A percentile compares a stretch with the other conserved stretches of the same genome.
These are phyloP conservation scores for Aleiodes alternator DNA, from an alignment of 2,888 invertebrate species.

Conservation along the genomic window DNA sequence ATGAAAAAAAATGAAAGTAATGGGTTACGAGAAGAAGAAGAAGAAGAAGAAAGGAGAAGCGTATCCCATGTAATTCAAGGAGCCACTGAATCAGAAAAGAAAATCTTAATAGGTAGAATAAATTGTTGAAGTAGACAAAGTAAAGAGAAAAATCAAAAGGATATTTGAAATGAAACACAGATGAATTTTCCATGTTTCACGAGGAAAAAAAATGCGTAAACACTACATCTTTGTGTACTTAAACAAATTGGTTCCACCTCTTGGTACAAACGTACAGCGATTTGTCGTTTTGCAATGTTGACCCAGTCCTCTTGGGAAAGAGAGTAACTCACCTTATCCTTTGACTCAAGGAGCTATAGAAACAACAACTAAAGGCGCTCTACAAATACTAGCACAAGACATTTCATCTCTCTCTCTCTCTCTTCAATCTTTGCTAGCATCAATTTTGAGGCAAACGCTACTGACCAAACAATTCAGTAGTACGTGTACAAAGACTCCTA, in stretches of 20 bases:
- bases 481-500: slow-evolving; percentile 33
- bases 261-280: background rate
- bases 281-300: slow-evolving; percentile 16
- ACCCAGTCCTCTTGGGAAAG: slow-evolving; percentile 3
- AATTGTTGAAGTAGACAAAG: slow-evolving; percentile 14
- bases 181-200: slow-evolving; percentile 5
- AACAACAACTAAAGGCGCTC: slow-evolving; percentile 9
- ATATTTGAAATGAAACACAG: slow-evolving; percentile 15
- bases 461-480: slow-evolving; percentile 32
- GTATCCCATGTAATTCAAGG: slow-evolving; percentile 16
- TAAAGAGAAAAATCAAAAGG: background rate
- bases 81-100: slow-evolving; percentile 29
- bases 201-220: background rate
- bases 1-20: background rate
- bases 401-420: slow-evolving; percentile 14
- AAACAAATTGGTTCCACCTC: slow-evolving; percentile 18
- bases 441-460: background rate
- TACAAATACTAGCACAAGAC: slow-evolving; percentile 25
- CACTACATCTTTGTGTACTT: background rate
- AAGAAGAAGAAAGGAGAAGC: slow-evolving; percentile 18
- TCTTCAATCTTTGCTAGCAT: slow-evolving; percentile 17
- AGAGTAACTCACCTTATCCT: slow-evolving; percentile 18
- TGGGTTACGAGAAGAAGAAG: background rate
- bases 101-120: slow-evolving; percentile 26
- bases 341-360: slow-evolving; percentile 5